Evolutionary conservation across 1,140 invertebrate genomes (phyloP), one percentile per base, ranked within the genome.

Genomic region (Drosophila pectinifera): DNA sequence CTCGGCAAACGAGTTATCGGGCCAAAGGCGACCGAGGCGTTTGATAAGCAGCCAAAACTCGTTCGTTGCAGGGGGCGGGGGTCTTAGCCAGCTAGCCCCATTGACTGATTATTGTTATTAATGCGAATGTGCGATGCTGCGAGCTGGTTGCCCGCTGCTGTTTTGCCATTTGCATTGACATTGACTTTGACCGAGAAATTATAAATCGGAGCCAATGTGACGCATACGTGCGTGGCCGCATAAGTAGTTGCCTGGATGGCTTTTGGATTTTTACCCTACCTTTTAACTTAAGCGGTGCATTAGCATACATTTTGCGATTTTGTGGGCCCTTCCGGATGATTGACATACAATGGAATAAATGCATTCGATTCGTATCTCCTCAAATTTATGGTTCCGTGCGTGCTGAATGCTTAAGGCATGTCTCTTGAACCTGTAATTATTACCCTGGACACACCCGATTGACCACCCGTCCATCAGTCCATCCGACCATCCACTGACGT

Each of bases 161-260:
- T 82, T 63, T 69, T 43, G 58, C 55, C 79, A 88, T 90, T 89
- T 81, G 68, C 83, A 91, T 91, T 91, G 88, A 84, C 88, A 91
- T 91, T 91, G 88, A 91, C 88, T 91, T 91, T 91, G 88, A 91
- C 88, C 88, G 88, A 91, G 68, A 91, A 91, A 91, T 81, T 69
- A 72, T 72, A 83, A 80, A 86, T 88, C 64, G 73, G 72, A 88
- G 79, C 62, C 84, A 88, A 89, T 68, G 76, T 69, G 84, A 81
- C 76, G 79, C 72, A 88, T 83, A 73, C 59, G 73, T 61, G 51
- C 36, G n/a, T n/a, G 38, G 39, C 39, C 11, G 14, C 34, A 43
- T 62, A 14, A 24, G 46, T 45, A 24, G 51, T 36, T 36, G 31
- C 4, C 24, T 34, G 54, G 45, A 38, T 56, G 43, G 36, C 28